Base-by-base conservation (phyloP, 1,140 invertebrate genomes). In the Ceratosolen solmsi region DNA sequence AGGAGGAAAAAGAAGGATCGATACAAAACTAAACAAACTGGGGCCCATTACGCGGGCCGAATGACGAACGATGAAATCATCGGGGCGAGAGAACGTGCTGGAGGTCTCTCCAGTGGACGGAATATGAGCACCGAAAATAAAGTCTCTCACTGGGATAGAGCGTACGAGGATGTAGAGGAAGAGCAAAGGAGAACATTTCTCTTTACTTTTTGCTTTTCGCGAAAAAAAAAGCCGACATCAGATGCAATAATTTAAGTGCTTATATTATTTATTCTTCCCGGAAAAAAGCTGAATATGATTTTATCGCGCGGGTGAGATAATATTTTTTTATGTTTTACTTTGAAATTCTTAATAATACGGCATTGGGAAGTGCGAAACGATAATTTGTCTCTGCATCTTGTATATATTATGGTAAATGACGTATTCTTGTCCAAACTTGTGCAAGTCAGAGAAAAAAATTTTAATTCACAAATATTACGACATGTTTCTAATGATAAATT, bases 1-100 rank as follows among this genome's bases (percentile, higher is more conserved):
- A n/a, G 27, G 74, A 22, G 17, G 74, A 77, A 54, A 38, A 71
- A 27, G 30, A 71, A 71, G 11, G 63, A 54, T 36, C 71, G 27
- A 56, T 49, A 56, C n/a, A 41, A 71, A 79, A 79, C 77, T 79
- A 70, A 79, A 71, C 46, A 68, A 68, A 68, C 41, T 30, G 63
- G 63, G 54, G 20, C 38, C n/a, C 38, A 72, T 72, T 25, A 63
- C 51, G 54, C 36, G 38, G 0, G 56, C 9, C 20, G 74, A 76
- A 76, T 51, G 63, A 79, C 49, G 77, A 79, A 56, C 65, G 77
- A 68, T 70, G 63, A 70, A 70, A 70, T 70, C 63, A 70, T 70
- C 76, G 70, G 25, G n/a, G 25, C 25, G 70, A 51, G 46, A 1
- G 68, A 20, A 25, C 36, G 68, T 27, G 8, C 46, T 11, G 41